A percentile compares a stretch with the other conserved stretches of the same genome.
Evolutionary conservation across 1,140 invertebrate genomes (phyloP).

Genomic region (Drosophila nannoptera): DNA sequence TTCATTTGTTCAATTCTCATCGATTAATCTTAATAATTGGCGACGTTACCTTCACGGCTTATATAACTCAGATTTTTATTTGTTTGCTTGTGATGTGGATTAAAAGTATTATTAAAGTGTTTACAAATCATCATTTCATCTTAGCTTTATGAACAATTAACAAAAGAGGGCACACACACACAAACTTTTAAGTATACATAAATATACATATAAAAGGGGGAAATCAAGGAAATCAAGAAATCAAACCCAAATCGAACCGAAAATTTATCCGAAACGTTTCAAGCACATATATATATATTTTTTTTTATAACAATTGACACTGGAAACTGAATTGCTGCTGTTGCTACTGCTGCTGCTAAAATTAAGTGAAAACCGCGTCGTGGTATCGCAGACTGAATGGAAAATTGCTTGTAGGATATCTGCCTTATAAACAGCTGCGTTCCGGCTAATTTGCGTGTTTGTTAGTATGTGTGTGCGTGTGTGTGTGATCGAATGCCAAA

Average conservation of each 20-base stretch:
- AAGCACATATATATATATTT: too few relatives aligned
- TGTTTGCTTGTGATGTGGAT: constrained; percentile 55
- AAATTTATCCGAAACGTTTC: too few relatives aligned
- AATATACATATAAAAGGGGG: constrained; percentile 15
- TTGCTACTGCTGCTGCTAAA: not conserved
- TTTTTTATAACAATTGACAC: constrained; percentile 18
- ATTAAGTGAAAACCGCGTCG: not conserved
- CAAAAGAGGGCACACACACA: constrained; percentile 61
- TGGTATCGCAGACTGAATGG: not conserved
- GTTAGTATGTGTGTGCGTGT: too few relatives aligned
- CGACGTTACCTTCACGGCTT: constrained; percentile 73
- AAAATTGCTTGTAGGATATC: not conserved
- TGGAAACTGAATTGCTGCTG: constrained; percentile 24
- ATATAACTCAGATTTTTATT: constrained; percentile 36
- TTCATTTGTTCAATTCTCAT: constrained; percentile 45
- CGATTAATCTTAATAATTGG: constrained; percentile 60
- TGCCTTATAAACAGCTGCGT: constrained; percentile 62
- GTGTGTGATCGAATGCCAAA: constrained; percentile 28
- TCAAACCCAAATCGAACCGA: too few relatives aligned
- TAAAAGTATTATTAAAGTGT: constrained; percentile 43
- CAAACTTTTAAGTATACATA: constrained; percentile 64
- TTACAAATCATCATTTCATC: constrained; percentile 46
- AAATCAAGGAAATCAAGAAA: too few relatives aligned
- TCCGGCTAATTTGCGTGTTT: constrained; percentile 45
- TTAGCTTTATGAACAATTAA: not conserved